Evolutionary conservation across 2,113 vertebrate genomes (phyloP).

Genomic region (Vulpes ferrilata): DNA sequence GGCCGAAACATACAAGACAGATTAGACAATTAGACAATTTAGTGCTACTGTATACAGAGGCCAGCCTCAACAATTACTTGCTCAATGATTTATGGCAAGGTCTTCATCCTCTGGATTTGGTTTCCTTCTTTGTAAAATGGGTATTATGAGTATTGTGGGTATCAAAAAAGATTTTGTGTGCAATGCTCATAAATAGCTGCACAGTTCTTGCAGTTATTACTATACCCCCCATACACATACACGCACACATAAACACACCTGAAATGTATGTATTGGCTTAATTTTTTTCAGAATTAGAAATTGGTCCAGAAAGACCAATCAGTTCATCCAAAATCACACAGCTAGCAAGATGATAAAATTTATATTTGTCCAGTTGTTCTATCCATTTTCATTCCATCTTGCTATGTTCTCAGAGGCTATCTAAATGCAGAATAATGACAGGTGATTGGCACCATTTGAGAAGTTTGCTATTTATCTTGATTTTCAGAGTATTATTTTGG

Average conservation of each 20-base stretch:
- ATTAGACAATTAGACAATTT: not conserved
- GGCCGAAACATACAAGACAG: not conserved
- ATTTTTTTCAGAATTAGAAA: not conserved
- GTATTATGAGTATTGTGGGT: not conserved
- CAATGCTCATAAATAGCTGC: not conserved
- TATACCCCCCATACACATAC: not conserved
- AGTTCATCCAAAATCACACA: not conserved
- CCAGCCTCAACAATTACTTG: not conserved
- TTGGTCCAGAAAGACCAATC: not conserved
- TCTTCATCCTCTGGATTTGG: not conserved
- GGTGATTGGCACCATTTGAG: not conserved
- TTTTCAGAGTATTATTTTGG: not conserved
- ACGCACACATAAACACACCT: not conserved
- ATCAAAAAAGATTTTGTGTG: not conserved
- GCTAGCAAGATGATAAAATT: not conserved
- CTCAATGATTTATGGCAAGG: not conserved
- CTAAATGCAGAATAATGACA: not conserved
- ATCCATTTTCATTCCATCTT: not conserved
- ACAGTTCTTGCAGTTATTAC: not conserved
- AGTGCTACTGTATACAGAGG: not conserved
- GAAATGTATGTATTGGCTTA: not conserved
- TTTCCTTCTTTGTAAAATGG: constrained; percentile 17
- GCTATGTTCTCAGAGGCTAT: not conserved
- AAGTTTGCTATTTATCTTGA: not conserved
- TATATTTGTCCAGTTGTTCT: not conserved